Evolutionary conservation across 1,140 invertebrate genomes (phyloP).

Genomic region (Sitophilus oryzae): DNA sequence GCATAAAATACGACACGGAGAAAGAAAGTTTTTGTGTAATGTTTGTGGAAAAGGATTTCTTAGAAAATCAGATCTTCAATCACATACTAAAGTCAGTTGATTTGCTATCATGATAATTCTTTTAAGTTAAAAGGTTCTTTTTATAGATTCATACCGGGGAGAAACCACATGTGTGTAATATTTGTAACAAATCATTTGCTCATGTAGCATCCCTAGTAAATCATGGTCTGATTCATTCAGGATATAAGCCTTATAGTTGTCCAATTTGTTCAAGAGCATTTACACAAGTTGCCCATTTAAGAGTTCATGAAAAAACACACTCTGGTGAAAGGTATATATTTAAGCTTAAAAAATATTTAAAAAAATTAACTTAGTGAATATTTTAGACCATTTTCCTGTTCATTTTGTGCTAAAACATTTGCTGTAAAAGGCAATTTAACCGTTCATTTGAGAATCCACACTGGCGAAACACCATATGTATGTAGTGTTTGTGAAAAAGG

Average conservation of each 20-base stretch:
- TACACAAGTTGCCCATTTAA: constrained; percentile 59
- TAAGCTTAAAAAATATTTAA: no score
- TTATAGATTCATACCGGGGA: constrained; percentile 52
- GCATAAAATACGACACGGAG: constrained; percentile 30
- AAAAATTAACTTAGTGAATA: no score
- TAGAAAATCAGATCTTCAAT: constrained; percentile 24
- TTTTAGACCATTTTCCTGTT: constrained; percentile 21
- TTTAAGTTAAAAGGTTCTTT: no score
- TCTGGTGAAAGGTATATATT: constrained; percentile 50
- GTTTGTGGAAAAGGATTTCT: constrained; percentile 31
- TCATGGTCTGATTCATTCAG: constrained; percentile 66
- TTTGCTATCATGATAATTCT: neutral
- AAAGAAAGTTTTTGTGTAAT: constrained; percentile 36
- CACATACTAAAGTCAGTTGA: constrained; percentile 21
- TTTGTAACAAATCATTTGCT: constrained; percentile 69
- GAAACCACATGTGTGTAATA: constrained; percentile 63
- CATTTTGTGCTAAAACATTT: constrained; percentile 31
- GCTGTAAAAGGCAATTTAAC: constrained; percentile 41
- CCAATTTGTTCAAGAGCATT: constrained; percentile 66
- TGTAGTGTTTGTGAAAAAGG: constrained; percentile 29
- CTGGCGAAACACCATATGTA: constrained; percentile 44
- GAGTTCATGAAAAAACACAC: constrained; percentile 57
- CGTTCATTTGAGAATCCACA: constrained; percentile 63
- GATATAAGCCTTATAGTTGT: constrained; percentile 68
- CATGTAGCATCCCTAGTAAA: constrained; percentile 47